A percentile compares a stretch with the other conserved stretches of the same genome.
phyloP scores from a whole-genome alignment of 2,113 vertebrate species.

The Neolamprologus sp. region DNA sequence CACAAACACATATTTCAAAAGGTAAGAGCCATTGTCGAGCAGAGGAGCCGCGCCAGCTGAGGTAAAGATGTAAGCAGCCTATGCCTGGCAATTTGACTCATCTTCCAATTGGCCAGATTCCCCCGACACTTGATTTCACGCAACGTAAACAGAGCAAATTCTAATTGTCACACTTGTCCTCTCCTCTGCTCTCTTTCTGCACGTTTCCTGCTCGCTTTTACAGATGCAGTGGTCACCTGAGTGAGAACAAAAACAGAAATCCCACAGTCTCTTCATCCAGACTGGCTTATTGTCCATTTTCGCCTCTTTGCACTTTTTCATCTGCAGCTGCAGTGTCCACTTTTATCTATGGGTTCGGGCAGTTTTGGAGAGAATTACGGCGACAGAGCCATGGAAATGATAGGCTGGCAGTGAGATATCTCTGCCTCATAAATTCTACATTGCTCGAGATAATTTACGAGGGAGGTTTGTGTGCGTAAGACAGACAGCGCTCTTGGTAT shows the following conservation, averaged over 20 bases:
- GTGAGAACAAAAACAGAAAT: background rate
- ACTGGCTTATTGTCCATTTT: background rate
- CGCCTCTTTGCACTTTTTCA: conserved; percentile 19
- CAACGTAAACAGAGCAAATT: conserved; percentile 35
- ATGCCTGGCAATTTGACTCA: conserved; percentile 37
- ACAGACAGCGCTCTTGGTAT: conserved; percentile 59
- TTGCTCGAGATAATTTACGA: conserved; percentile 71
- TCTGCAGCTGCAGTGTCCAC: conserved; percentile 32
- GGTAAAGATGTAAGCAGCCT: conserved; percentile 5
- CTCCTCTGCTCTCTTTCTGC: background rate
- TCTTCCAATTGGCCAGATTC: conserved; percentile 40
- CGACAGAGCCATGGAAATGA: conserved; percentile 71
- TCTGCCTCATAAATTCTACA: conserved; percentile 73
- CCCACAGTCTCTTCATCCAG: background rate
- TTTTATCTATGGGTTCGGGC: conserved; percentile 61
- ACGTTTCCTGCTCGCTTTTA: background rate
- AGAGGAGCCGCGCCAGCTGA: background rate
- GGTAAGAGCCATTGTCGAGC: conserved; percentile 24
- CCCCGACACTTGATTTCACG: conserved; percentile 30
- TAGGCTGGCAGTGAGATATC: conserved; percentile 69
- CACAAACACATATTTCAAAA: conserved; percentile 45
- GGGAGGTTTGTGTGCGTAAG: conserved; percentile 57
- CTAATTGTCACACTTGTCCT: conserved; percentile 29
- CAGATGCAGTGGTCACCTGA: background rate
- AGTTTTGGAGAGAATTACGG: conserved; percentile 70